Conservation (phyloP, 30 jellyfish, hydroid and myxozoan species). For the Cassiopea xamachana region DNA sequence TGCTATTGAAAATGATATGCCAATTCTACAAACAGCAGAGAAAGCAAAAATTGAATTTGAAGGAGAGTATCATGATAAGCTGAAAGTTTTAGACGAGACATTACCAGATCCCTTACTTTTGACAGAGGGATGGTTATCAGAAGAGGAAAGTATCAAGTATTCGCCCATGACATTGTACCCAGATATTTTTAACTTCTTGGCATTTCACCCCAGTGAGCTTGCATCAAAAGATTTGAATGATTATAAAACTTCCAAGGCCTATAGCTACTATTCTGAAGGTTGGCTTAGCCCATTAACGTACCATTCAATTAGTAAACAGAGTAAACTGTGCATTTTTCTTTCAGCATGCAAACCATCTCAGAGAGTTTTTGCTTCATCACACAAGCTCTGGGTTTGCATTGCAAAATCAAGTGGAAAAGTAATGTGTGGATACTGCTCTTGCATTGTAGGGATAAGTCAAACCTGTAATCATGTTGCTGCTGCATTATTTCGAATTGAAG, state of each 20-base stretch:
- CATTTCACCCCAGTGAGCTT: conserved; percentile 26
- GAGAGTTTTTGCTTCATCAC: conserved; percentile 46
- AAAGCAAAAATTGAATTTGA: neutral
- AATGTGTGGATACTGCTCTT: conserved; percentile 33
- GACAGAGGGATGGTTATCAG: conserved; percentile 46
- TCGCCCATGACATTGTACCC: conserved; percentile 58
- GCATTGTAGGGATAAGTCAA: conserved; percentile 66
- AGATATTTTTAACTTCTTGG: conserved; percentile 16
- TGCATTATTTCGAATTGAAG: conserved; percentile 57
- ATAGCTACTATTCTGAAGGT: conserved; percentile 18
- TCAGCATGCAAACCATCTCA: conserved; percentile 63
- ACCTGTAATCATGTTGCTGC: conserved; percentile 51
- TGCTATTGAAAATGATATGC: neutral
- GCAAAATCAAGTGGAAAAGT: conserved; percentile 34
- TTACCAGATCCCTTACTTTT: conserved; percentile 53
- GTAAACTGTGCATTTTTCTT: conserved; percentile 23
- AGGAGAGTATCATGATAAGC: neutral
- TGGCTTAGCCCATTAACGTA: conserved; percentile 18
- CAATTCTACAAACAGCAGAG: neutral
- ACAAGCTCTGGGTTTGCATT: conserved; percentile 25
- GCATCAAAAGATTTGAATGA: conserved; percentile 38
- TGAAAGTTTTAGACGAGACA: neutral
- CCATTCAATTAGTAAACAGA: neutral
- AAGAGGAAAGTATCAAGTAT: conserved; percentile 28
- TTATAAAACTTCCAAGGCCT: conserved; percentile 51